A percentile compares a stretch with the other conserved stretches of the same genome.
phyloP scores from a whole-genome alignment of 2,797 vertebrate species.

The Sebastes matsubarae region DNA sequence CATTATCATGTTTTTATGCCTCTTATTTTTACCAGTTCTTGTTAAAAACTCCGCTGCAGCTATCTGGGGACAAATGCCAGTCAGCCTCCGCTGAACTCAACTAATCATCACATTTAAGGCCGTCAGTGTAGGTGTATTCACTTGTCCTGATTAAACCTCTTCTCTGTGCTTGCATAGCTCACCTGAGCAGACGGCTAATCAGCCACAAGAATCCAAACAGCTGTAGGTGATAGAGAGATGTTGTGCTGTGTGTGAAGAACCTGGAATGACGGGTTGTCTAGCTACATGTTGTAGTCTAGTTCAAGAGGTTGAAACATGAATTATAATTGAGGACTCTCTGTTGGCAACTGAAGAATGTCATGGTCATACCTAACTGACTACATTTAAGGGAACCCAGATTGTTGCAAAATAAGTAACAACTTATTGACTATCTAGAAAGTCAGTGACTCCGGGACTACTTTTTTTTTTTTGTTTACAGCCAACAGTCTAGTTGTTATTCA shows the following conservation, averaged over 20 bases:
- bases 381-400: not conserved
- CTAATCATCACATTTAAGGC: not conserved
- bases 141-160: not conserved
- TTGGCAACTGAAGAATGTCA: not conserved
- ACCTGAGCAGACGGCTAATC: not conserved
- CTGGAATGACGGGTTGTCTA: not conserved
- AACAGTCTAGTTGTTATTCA: not conserved
- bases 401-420: not conserved
- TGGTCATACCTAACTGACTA: not conserved
- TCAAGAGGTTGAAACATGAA: not conserved
- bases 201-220: not conserved
- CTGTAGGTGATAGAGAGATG: not conserved
- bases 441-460: not conserved
- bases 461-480: not conserved
- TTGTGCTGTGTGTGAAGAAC: not conserved
- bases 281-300: not conserved
- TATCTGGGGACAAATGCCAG: not conserved
- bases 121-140: not conserved
- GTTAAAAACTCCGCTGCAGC: not conserved
- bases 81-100: not conserved
- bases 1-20: not conserved
- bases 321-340: not conserved
- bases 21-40: not conserved
- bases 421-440: not conserved
- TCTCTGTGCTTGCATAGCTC: not conserved